phyloP scores from a whole-genome alignment of 2,888 invertebrate species.

The Ichneumoninae sp. region DNA sequence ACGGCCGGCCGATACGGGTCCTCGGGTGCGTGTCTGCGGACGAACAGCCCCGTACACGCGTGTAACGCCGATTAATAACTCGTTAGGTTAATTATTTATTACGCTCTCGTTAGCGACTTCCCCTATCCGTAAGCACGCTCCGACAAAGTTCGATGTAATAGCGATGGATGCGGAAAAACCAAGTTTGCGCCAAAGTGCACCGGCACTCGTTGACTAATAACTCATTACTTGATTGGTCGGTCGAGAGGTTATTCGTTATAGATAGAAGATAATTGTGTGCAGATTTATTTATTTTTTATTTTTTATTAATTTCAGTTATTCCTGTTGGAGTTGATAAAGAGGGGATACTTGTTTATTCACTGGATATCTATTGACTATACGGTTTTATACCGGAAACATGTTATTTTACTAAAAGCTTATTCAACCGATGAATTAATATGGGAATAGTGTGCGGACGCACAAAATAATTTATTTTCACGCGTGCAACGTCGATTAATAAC shows the following conservation, averaged over 20 bases:
- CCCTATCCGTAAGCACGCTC: too few relatives aligned
- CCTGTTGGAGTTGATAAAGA: neutral
- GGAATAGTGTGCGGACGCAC: neutral
- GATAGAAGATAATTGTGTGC: slow-evolving; percentile 40
- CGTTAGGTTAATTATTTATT: slow-evolving; percentile 55
- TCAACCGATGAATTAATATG: too few relatives aligned
- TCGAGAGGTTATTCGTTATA: neutral
- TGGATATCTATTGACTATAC: neutral
- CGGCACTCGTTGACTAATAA: slow-evolving; percentile 48
- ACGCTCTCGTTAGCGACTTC: slow-evolving; percentile 23
- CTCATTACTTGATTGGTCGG: slow-evolving; percentile 10
- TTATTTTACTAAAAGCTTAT: too few relatives aligned
- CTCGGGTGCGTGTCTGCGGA: neutral
- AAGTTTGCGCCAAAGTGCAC: slow-evolving; percentile 16
- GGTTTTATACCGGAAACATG: too few relatives aligned
- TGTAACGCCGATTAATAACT: slow-evolving; percentile 42
- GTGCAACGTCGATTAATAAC: slow-evolving; percentile 35
- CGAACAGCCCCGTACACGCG: slow-evolving; percentile 9
- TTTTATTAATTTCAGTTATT: neutral
- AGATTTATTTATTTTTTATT: neutral
- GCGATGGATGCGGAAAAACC: too few relatives aligned
- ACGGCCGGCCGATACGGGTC: too few relatives aligned
- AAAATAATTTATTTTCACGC: slow-evolving; percentile 29
- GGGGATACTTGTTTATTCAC: too few relatives aligned
- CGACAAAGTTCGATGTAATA: too few relatives aligned